A percentile compares a stretch with the other conserved stretches of the same genome.
Conservation (phyloP, 2,113 vertebrate genomes). For the Embiotoca jacksoni region DNA sequence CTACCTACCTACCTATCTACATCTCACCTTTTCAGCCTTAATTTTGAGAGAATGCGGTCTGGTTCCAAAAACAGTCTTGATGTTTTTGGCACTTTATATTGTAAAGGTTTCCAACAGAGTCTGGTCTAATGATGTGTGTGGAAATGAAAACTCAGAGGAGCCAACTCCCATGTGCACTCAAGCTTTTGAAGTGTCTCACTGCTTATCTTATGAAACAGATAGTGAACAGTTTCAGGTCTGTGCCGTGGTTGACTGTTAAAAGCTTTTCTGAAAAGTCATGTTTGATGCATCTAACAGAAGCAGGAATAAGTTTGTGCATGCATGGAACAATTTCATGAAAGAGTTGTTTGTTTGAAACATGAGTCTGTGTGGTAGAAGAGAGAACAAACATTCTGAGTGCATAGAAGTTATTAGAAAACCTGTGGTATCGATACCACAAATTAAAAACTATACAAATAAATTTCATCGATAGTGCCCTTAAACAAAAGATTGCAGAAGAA, state of each 20-base stretch:
- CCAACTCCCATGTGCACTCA: background rate
- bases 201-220: background rate
- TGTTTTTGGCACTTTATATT: background rate
- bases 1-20: too few species aligned
- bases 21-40: rapidly evolving
- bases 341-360: too few species aligned
- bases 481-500: too few species aligned
- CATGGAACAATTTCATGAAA: too few species aligned
- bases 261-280: too few species aligned
- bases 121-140: background rate
- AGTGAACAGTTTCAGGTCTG: background rate
- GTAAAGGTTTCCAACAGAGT: background rate
- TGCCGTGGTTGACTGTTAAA: background rate
- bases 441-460: too few species aligned
- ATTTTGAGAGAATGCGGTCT: background rate
- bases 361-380: too few species aligned
- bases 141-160: constrained; percentile 12
- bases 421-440: too few species aligned
- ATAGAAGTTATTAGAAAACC: too few species aligned
- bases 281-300: constrained; percentile 1
- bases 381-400: too few species aligned
- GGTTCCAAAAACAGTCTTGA: background rate
- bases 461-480: too few species aligned
- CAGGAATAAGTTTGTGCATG: background rate
- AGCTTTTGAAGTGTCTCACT: background rate